Conservation (phyloP, 2,888 invertebrate species). For the Drosophila borealis region DNA sequence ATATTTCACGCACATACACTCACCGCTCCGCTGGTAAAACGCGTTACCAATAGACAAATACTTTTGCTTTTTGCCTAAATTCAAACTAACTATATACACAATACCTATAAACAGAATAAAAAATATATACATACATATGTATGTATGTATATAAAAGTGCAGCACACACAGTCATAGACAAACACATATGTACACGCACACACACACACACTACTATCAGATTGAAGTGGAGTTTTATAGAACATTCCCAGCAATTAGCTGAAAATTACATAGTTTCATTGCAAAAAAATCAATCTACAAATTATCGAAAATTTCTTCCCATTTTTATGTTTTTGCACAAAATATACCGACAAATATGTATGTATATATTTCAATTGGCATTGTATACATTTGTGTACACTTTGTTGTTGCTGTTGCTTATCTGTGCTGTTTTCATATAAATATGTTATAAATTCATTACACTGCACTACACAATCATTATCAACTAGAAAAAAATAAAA, state of each 20-base stretch:
- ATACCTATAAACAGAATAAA: too few relatives aligned
- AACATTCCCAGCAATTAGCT: slow-evolving; percentile 38
- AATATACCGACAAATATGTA: too few relatives aligned
- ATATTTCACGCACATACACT: neutral
- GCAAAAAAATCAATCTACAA: neutral
- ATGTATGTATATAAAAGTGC: too few relatives aligned
- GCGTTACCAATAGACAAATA: neutral
- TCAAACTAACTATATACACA: neutral
- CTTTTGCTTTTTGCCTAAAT: neutral
- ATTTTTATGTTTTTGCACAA: slow-evolving; percentile 4
- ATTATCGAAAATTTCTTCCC: neutral
- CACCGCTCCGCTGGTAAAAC: neutral
- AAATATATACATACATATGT: too few relatives aligned
- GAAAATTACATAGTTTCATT: neutral
- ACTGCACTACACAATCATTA: slow-evolving; percentile 28
- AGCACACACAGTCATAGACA: too few relatives aligned
- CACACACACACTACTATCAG: neutral
- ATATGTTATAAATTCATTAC: slow-evolving; percentile 21
- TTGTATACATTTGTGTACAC: too few relatives aligned
- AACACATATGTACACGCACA: neutral
- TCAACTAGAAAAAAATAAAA: slow-evolving; percentile 27
- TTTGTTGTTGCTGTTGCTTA: neutral
- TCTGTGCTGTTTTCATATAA: neutral
- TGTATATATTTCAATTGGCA: too few relatives aligned
- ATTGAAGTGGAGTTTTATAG: slow-evolving; percentile 38